Percentiles rank a stretch among this genome's conserved stretches.
These are phyloP conservation scores for Heliocidaris tuberculata DNA, from an alignment of 35 echinoderm and acorn worm genomes.

Conservation along the genomic window DNA sequence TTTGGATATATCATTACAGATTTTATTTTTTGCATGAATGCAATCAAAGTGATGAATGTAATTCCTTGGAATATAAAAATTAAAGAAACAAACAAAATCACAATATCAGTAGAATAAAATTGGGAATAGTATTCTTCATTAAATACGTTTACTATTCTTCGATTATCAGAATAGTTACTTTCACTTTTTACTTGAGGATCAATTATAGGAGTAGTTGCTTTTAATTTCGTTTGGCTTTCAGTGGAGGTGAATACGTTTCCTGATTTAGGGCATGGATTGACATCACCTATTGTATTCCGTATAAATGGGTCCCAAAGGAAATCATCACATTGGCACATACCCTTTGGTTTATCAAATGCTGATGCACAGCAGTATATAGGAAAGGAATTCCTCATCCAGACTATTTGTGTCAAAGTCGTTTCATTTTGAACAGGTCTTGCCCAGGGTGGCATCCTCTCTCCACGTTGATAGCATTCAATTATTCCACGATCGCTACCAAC, in stretches of 20 bases:
- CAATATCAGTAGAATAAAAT: background rate
- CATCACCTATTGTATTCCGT: background rate
- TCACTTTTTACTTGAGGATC: background rate
- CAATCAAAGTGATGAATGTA: background rate
- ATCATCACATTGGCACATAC: background rate
- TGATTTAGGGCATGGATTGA: background rate
- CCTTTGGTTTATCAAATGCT: background rate
- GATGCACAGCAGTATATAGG: background rate
- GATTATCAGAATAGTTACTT: background rate
- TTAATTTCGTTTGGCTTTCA: background rate
- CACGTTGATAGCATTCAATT: background rate
- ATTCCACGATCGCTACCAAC: background rate
- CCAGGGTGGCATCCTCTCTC: background rate
- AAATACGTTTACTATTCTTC: background rate
- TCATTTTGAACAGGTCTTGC: background rate
- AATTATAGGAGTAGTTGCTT: background rate
- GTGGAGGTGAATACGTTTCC: background rate
- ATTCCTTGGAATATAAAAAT: background rate
- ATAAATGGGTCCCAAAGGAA: background rate
- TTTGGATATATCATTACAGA: background rate
- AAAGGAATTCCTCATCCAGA: background rate
- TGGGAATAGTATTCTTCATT: background rate
- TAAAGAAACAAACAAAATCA: background rate
- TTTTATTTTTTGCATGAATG: background rate
- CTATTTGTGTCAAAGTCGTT: background rate